Conservation (phyloP, 2,797 vertebrate genomes). For the Macropodus opercularis region DNA sequence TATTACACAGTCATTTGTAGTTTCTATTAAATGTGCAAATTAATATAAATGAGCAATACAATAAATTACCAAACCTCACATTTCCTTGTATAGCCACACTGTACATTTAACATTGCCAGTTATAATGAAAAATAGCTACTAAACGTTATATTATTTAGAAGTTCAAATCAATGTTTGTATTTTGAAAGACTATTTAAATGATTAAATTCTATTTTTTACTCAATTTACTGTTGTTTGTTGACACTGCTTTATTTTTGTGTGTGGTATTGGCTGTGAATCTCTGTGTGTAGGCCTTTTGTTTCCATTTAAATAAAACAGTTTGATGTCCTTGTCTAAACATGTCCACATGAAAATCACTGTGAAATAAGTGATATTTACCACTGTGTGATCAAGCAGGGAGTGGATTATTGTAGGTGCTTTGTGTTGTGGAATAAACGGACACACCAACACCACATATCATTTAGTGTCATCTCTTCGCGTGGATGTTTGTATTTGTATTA, state of each 20-base stretch:
- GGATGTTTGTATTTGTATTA: conserved; percentile 28
- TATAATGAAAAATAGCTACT: conserved; percentile 82
- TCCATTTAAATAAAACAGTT: conserved; percentile 73
- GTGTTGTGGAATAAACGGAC: conserved; percentile 87
- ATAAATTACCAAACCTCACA: conserved; percentile 86
- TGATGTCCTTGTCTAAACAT: conserved; percentile 82
- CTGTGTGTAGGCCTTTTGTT: conserved; percentile 71
- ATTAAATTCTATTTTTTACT: conserved; percentile 91
- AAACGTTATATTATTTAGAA: conserved; percentile 83
- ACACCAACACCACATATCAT: conserved; percentile 74
- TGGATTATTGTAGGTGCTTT: conserved; percentile 84
- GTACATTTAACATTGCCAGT: conserved; percentile 84
- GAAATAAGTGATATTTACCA: conserved; percentile 80
- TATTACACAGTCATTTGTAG: conserved; percentile 77
- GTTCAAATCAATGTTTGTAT: conserved; percentile 87
- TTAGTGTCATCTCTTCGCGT: conserved; percentile 73
- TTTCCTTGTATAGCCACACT: conserved; percentile 85
- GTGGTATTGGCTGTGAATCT: conserved; percentile 82
- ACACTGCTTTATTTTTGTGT: conserved; percentile 82
- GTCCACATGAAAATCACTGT: conserved; percentile 85
- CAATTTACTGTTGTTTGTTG: conserved; percentile 85
- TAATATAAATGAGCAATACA: conserved; percentile 87
- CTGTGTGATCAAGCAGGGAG: conserved; percentile 74
- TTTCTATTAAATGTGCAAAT: conserved; percentile 81
- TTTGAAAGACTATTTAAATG: conserved; percentile 87